A percentile compares a stretch with the other conserved stretches of the same genome.
These are phyloP conservation scores for Acleris literana DNA, from an alignment of 2,888 invertebrate genomes.

Conservation along the genomic window DNA sequence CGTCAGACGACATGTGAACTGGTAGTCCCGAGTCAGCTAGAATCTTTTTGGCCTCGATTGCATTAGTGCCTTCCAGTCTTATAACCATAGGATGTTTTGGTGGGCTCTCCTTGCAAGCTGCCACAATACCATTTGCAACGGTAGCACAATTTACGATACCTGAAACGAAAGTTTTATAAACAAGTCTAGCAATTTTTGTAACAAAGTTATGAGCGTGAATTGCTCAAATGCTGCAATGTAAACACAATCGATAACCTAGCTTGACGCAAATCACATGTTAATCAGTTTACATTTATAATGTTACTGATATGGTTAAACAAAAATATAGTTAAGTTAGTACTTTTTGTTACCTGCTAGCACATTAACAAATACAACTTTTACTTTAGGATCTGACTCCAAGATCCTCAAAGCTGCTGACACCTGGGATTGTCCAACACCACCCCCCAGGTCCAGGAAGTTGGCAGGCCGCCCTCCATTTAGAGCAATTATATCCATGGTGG, in stretches of 20 bases:
- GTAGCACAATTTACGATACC: slow-evolving; percentile 99
- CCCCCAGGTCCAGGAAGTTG: slow-evolving; percentile 99
- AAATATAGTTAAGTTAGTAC: too few relatives aligned
- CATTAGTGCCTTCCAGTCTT: slow-evolving; percentile 97
- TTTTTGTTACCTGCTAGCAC: slow-evolving; percentile 91
- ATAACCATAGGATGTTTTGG: slow-evolving; percentile 95
- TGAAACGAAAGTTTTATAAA: slow-evolving; percentile 44
- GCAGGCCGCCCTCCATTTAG: slow-evolving; percentile 98
- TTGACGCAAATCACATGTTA: too few relatives aligned
- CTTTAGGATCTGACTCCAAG: slow-evolving; percentile 92
- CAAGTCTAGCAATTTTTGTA: not conserved
- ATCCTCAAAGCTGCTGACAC: slow-evolving; percentile 96
- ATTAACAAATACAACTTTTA: slow-evolving; percentile 97
- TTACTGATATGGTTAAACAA: too few relatives aligned
- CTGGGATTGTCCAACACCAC: slow-evolving; percentile 96
- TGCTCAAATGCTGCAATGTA: too few relatives aligned
- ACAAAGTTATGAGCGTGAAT: too few relatives aligned
- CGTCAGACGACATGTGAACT: slow-evolving; percentile 91
- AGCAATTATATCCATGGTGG: slow-evolving; percentile 99
- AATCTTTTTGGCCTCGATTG: slow-evolving; percentile 91
- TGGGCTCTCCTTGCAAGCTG: slow-evolving; percentile 91
- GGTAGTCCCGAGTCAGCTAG: slow-evolving; percentile 92
- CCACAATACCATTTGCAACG: slow-evolving; percentile 97
- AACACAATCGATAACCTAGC: too few relatives aligned
- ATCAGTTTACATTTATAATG: too few relatives aligned